Base-by-base conservation (phyloP, 2,888 invertebrate genomes). In the Sisyra terminalis region DNA sequence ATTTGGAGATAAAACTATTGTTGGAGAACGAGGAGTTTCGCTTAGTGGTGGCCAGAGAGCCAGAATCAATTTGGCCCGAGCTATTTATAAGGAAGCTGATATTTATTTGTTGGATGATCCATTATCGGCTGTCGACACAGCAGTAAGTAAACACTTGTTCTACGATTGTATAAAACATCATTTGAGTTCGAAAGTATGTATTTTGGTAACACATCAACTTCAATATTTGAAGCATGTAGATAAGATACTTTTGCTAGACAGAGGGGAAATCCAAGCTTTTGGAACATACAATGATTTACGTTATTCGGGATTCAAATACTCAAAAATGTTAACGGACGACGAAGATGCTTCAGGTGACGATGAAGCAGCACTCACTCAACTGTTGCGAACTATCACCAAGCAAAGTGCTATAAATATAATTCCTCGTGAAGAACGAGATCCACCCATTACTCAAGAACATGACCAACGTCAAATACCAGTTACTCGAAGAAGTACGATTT, bases 21-120 rank as follows among this genome's bases (percentile, higher is more conserved):
- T 88, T 1, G 86, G 86, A 4, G 87, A 89, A 53, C 69, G 81
- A 39, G 88, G 88, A 6, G 71, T 79, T 1, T 77, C 79, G 17
- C 61, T 89, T 10, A 85, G 84, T 31, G 86, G 86, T n/a, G 87
- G 87, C 8, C 88, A 88, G 60, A 75, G 76, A 57, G 84, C 86
- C 1, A 69, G 88, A 48, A 73, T 89, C 24, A 83, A 81, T 57
- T 63, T 89, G 39, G 84, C 82, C 0, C 66, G 85, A 53, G 75
- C 81, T 1, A 62, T 85, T 38, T 86, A 85, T 54, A 73, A 71
- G 51, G 72, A 80, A 49, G 80, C 82, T 2, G 83, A 86, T 50
- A 68, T 86, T 24, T 86, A 84, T 53, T 61, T 86, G 17, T 59
- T 86, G 30, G 85, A 87, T 51, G 86, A 87, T 55, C 84, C 85